Evolutionary conservation across 1,140 invertebrate genomes (phyloP).

Genomic region (Tetranychus cinnabarinus): DNA sequence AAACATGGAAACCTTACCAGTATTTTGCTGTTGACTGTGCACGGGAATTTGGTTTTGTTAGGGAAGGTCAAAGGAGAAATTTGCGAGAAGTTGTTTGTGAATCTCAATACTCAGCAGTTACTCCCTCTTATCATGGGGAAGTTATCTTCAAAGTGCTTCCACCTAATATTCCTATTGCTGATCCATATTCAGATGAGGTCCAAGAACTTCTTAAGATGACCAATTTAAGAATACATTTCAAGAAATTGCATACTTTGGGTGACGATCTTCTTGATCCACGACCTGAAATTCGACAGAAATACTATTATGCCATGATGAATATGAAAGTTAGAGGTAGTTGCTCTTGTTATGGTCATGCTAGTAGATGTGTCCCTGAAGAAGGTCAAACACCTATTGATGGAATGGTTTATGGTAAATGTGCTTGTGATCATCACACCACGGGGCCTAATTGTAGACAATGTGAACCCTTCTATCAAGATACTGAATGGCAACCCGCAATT

Average conservation of each 20-base stretch:
- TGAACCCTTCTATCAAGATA: slow-evolving; percentile 75
- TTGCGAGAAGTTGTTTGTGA: slow-evolving; percentile 76
- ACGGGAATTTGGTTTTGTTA: slow-evolving; percentile 52
- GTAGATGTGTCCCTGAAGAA: slow-evolving; percentile 51
- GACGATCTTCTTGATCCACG: slow-evolving; percentile 70
- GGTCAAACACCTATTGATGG: slow-evolving; percentile 31
- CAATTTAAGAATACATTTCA: slow-evolving; percentile 77
- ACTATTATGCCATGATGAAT: slow-evolving; percentile 83
- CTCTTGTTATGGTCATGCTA: slow-evolving; percentile 96
- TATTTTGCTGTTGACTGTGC: slow-evolving; percentile 83
- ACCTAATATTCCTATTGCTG: slow-evolving; percentile 52
- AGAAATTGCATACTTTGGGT: slow-evolving; percentile 74
- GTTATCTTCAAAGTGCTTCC: slow-evolving; percentile 41
- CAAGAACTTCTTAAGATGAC: slow-evolving; percentile 83
- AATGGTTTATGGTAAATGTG: slow-evolving; percentile 83
- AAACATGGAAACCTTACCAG: slow-evolving; percentile 69
- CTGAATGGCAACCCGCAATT: slow-evolving; percentile 84
- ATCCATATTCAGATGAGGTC: slow-evolving; percentile 71
- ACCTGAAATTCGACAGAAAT: slow-evolving; percentile 64
- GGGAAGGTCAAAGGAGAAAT: slow-evolving; percentile 35
- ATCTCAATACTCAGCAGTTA: slow-evolving; percentile 57
- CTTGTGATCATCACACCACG: slow-evolving; percentile 57
- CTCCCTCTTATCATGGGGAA: slow-evolving; percentile 70
- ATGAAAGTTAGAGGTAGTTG: slow-evolving; percentile 95
- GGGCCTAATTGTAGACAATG: slow-evolving; percentile 79